These are phyloP conservation scores for Portevinia maculata DNA, from an alignment of 2,888 invertebrate genomes.

Conservation along the genomic window DNA sequence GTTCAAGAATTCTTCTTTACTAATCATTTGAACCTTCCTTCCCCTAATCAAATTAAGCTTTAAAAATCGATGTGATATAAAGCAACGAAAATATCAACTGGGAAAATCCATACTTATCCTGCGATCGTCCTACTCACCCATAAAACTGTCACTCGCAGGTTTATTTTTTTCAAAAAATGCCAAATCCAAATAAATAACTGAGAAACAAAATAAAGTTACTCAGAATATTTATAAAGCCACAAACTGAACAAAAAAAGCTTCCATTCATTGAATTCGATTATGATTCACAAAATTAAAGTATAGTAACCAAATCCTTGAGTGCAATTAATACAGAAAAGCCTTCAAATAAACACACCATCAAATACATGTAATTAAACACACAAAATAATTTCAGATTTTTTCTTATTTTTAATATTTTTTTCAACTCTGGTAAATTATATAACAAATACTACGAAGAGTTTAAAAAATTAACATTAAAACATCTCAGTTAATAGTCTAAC, in stretches of 20 bases:
- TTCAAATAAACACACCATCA: background rate
- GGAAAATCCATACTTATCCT: too few relatives aligned
- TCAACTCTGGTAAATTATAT: background rate
- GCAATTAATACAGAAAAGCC: background rate
- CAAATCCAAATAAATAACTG: too few relatives aligned
- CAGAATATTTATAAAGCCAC: background rate
- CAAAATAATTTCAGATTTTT: background rate
- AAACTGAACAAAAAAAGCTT: background rate
- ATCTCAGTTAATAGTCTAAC: constrained; percentile 19
- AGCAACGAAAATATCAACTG: too few relatives aligned
- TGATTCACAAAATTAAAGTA: background rate
- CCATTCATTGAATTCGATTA: background rate
- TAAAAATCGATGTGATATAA: too few relatives aligned
- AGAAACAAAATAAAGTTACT: too few relatives aligned
- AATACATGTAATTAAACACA: background rate
- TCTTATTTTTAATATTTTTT: background rate
- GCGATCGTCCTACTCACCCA: too few relatives aligned
- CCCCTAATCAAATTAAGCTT: too few relatives aligned
- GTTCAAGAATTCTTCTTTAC: too few relatives aligned
- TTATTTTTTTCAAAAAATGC: too few relatives aligned
- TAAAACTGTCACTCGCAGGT: too few relatives aligned
- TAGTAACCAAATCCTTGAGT: background rate
- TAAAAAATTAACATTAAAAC: background rate
- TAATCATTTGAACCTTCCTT: too few relatives aligned
- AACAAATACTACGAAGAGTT: background rate